These are phyloP conservation scores for Mus spretus DNA, from an alignment of 2,797 vertebrate genomes.

Conservation along the genomic window DNA sequence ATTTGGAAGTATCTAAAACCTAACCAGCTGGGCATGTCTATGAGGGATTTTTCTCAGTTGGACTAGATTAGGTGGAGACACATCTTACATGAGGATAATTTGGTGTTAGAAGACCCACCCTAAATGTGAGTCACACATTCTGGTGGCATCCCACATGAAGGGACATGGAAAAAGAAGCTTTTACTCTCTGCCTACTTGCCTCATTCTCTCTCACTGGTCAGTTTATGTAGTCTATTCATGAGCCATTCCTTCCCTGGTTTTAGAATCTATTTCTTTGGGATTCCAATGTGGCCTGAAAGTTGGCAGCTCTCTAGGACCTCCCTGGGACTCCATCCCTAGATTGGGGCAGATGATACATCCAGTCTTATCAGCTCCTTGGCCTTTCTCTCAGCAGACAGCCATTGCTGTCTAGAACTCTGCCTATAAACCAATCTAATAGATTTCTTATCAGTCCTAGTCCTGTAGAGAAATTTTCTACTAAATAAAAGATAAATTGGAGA, in stretches of 20 bases:
- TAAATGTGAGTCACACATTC: not conserved
- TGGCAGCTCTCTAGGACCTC: not conserved
- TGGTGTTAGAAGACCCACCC: not conserved
- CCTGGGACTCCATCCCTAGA: not conserved
- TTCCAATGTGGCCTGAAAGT: not conserved
- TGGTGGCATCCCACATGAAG: not conserved
- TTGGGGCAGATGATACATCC: not conserved
- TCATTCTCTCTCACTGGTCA: not conserved
- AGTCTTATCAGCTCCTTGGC: not conserved
- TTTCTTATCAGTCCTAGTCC: not conserved
- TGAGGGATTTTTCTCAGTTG: not conserved
- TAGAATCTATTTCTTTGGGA: not conserved
- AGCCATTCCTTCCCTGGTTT: not conserved
- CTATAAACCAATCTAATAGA: not conserved
- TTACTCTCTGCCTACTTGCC: not conserved
- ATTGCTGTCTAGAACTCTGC: not conserved
- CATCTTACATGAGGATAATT: not conserved
- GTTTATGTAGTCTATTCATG: not conserved
- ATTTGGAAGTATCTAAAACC: not conserved
- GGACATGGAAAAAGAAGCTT: not conserved
- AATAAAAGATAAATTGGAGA: slow-evolving; percentile 26
- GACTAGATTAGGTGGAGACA: not conserved
- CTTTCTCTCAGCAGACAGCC: not conserved
- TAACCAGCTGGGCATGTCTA: not conserved
- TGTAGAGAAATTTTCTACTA: not conserved